phyloP scores from a whole-genome alignment of 2,113 vertebrate species.

The Felis chaus region DNA sequence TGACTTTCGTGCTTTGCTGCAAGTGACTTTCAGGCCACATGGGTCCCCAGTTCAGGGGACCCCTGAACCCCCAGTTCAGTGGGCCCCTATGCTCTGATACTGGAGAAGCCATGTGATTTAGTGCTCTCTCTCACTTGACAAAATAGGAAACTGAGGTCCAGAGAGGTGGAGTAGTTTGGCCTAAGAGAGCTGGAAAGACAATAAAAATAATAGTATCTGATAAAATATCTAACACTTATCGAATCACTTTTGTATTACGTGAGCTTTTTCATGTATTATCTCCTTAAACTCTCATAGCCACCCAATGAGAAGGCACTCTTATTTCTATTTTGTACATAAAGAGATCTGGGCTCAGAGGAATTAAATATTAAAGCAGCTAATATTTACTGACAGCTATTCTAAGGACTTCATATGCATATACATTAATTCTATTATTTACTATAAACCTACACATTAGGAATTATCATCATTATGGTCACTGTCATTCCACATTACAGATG shows the following conservation, averaged over 20 bases:
- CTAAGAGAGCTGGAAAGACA: neutral
- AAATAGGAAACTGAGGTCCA: neutral
- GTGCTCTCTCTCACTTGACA: neutral
- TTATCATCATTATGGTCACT: neutral
- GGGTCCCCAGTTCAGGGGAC: neutral
- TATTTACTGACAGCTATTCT: neutral
- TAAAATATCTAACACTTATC: neutral
- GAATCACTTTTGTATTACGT: neutral
- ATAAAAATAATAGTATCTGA: neutral
- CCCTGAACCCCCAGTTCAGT: no score
- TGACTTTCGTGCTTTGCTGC: neutral
- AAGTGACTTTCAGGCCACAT: neutral
- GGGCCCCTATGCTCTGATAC: neutral
- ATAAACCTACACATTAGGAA: neutral
- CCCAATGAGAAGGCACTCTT: neutral
- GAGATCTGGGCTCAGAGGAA: neutral
- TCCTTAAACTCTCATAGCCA: neutral
- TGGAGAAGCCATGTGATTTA: neutral
- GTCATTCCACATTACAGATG: neutral
- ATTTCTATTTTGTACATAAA: neutral
- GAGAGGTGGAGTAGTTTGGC: neutral
- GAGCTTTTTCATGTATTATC: neutral
- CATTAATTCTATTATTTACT: neutral
- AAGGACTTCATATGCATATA: neutral
- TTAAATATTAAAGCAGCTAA: neutral